Conservation (phyloP, 2,797 vertebrate species). For the Carcharodon carcharias region DNA sequence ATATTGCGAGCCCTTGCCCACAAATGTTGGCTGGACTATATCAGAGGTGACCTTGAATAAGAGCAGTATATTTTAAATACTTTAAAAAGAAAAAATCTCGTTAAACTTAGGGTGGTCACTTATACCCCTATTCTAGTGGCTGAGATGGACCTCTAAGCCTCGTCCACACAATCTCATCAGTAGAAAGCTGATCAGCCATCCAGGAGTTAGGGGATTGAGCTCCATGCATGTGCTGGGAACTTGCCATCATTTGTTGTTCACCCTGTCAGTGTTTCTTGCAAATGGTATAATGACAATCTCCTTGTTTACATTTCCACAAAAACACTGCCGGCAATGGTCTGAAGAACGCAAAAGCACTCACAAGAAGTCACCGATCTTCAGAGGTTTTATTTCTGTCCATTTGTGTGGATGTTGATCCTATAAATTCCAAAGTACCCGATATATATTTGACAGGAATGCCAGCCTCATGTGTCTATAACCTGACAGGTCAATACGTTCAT, state of each 20-base stretch:
- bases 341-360: neutral
- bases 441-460: neutral
- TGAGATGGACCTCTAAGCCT: neutral
- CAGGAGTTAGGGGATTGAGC: neutral
- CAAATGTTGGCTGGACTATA: neutral
- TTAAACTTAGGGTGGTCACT: neutral
- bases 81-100: neutral
- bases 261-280: too few relatives aligned
- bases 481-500: neutral
- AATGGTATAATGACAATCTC: neutral
- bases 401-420: neutral
- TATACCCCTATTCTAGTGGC: neutral
- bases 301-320: too few relatives aligned
- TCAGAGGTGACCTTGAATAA: neutral
- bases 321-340: too few relatives aligned
- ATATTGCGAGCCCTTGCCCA: too few relatives aligned
- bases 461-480: neutral
- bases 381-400: neutral
- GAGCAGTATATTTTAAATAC: neutral
- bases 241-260: neutral
- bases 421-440: neutral
- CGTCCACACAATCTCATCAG: neutral
- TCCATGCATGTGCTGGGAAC: neutral
- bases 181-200: neutral
- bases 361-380: neutral